Evolutionary conservation across 2,888 invertebrate species (phyloP), one percentile per base, ranked within the genome.

Genomic region (Uropetala carovei): DNA sequence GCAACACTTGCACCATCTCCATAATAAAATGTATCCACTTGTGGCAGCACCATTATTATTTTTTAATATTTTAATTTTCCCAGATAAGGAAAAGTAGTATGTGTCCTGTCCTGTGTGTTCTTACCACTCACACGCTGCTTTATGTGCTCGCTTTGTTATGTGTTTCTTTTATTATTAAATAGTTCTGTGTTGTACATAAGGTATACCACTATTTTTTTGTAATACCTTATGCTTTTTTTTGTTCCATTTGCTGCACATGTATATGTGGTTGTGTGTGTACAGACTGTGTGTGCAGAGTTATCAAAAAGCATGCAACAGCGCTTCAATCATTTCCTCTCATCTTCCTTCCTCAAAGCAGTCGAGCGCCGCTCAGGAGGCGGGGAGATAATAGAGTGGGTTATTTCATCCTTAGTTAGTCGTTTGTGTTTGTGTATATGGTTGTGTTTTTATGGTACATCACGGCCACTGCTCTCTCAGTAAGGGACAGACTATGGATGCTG

Each of bases 51-150:
- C n/a, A 68, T 64, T 43, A 43, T 89, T 30, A 18, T 83, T 64
- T 89, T 68, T 68, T 68, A n/a, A 43, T 83, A 56, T 89, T 56
- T 56, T 56, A 30, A 30, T 89, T 43, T 58, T 64, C 64, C 43
- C 64, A 43, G 64, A 75, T 27, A 43, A 89, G 60, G 89, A 30
- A 89, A n/a, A n/a, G 89, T 68, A 89, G 68, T 89, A 18, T 68
- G 56, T 89, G 68, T 89, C 89, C 89, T 86, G 60, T 86, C 82
- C 82, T 83, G 43, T 89, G 89, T 89, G 89, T 89, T 89, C 89
- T 89, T 64, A 64, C 60, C 30, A 60, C n/a, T 64, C 30, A 60
- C 59, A 58, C 8, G 27, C 64, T 89, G 89, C 89, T 89, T 89
- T 60, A 18, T 64, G 59, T 43, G 64, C 43, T 43, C 43, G 89